Conservation (phyloP, 2,797 vertebrate genomes). For the Xenopus petersii region DNA sequence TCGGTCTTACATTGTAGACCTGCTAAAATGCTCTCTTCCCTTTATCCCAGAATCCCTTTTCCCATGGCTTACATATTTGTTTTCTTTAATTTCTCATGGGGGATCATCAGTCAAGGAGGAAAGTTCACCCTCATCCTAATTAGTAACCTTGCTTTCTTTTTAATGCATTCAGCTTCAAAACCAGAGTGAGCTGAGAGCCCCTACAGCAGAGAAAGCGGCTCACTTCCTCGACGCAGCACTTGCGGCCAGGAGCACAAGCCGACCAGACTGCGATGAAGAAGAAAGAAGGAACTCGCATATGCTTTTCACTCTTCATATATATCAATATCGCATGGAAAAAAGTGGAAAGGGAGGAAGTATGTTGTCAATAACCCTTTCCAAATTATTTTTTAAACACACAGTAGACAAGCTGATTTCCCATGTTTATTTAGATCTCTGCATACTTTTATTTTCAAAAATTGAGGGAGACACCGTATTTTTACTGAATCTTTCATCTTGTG, state of each 20-base stretch:
- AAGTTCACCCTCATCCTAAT: slow-evolving; percentile 53
- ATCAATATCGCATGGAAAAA: slow-evolving; percentile 97
- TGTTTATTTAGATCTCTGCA: too few species aligned
- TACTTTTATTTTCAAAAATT: too few species aligned
- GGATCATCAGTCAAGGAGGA: slow-evolving; percentile 66
- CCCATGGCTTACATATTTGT: slow-evolving; percentile 72
- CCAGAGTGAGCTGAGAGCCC: slow-evolving; percentile 90
- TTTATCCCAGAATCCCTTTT: slow-evolving; percentile 65
- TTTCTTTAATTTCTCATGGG: slow-evolving; percentile 73
- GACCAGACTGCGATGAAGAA: slow-evolving; percentile 73
- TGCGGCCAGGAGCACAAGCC: slow-evolving; percentile 82
- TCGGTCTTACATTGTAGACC: slow-evolving; percentile 51
- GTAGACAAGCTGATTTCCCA: too few species aligned
- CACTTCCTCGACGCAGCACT: slow-evolving; percentile 91
- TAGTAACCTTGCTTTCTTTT: slow-evolving; percentile 51
- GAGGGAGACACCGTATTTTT: too few species aligned
- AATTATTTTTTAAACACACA: too few species aligned
- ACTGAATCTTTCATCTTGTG: too few species aligned
- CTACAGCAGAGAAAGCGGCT: slow-evolving; percentile 88
- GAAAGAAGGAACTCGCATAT: slow-evolving; percentile 85
- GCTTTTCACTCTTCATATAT: slow-evolving; percentile 91
- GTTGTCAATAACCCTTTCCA: slow-evolving; percentile 52
- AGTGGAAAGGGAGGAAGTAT: slow-evolving; percentile 90
- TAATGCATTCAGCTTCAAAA: slow-evolving; percentile 78
- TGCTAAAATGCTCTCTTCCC: slow-evolving; percentile 55